These are phyloP conservation scores for Podilymbus podiceps DNA, from an alignment of 2,113 vertebrate genomes.

Conservation along the genomic window DNA sequence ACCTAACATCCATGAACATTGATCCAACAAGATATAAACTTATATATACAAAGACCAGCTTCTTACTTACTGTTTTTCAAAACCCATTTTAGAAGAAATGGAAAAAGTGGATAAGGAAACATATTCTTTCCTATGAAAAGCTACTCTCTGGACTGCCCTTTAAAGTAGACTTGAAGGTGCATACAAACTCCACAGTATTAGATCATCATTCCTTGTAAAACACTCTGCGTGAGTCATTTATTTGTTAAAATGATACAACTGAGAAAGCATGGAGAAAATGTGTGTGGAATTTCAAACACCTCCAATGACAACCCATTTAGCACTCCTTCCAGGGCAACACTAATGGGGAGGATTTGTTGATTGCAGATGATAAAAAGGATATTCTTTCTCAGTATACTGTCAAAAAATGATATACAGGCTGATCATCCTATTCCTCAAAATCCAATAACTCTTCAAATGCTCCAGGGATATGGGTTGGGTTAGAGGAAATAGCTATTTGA, in stretches of 20 bases:
- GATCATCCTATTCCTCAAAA: neutral
- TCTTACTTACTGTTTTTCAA: neutral
- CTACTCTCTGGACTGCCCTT: neutral
- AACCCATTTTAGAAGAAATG: neutral
- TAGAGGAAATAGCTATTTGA: neutral
- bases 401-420: slow-evolving; percentile 12
- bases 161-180: neutral
- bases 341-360: neutral
- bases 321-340: neutral
- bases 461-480: neutral
- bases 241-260: neutral
- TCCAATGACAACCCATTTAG: neutral
- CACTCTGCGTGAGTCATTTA: neutral
- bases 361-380: neutral
- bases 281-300: neutral
- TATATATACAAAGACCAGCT: neutral
- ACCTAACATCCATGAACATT: neutral
- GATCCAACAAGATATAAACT: neutral
- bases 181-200: neutral
- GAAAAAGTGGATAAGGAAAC: neutral
- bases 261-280: neutral
- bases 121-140: neutral
- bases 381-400: neutral
- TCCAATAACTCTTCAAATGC: neutral
- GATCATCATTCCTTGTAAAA: neutral